phyloP scores from a whole-genome alignment of 1,140 invertebrate genomes.

The Lepidostoma basale region DNA sequence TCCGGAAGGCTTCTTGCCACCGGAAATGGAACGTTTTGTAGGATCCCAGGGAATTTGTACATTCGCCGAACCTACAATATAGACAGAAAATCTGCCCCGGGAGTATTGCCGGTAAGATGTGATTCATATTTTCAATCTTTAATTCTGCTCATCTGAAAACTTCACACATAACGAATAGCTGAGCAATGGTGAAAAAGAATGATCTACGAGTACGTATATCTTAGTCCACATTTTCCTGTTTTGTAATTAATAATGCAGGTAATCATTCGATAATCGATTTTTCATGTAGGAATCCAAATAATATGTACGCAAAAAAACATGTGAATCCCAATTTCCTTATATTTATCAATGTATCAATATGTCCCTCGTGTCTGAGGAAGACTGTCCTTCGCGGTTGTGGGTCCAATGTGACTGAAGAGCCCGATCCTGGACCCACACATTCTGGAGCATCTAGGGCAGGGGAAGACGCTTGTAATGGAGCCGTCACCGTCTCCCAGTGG shows the following conservation, averaged over 20 bases:
- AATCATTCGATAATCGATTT: neutral
- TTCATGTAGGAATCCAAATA: neutral
- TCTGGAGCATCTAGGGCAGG: no score
- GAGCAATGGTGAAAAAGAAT: neutral
- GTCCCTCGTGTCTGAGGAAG: no score
- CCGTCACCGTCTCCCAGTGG: no score
- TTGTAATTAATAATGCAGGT: neutral
- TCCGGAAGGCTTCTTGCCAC: constrained; percentile 24
- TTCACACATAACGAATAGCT: neutral
- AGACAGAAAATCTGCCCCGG: constrained; percentile 9
- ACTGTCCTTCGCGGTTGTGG: no score
- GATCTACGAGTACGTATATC: no score
- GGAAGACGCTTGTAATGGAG: no score
- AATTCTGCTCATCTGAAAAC: neutral
- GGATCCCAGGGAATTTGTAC: neutral
- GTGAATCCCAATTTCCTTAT: neutral
- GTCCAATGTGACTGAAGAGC: no score
- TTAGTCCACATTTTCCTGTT: no score
- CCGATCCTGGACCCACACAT: no score
- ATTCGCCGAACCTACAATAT: neutral
- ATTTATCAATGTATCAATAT: neutral
- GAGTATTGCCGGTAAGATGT: neutral
- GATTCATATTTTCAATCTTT: neutral
- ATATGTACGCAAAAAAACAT: neutral
- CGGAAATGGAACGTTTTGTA: constrained; percentile 27